phyloP scores from a whole-genome alignment of 2,113 vertebrate genomes.

The Amazona guildingii region DNA sequence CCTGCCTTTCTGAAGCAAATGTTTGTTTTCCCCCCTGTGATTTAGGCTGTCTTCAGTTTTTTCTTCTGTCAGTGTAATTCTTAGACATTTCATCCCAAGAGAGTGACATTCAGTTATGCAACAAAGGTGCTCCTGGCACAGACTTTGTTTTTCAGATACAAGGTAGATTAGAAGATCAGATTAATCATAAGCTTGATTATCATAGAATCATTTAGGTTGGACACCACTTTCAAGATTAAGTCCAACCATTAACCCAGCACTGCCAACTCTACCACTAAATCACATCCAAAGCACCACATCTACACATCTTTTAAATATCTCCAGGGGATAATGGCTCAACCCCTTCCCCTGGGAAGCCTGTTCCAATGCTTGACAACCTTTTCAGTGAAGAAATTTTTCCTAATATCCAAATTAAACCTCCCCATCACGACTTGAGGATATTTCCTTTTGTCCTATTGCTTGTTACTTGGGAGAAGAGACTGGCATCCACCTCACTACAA shows the following conservation, averaged over 20 bases:
- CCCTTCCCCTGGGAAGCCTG: background rate
- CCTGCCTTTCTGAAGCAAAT: background rate
- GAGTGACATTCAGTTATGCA: background rate
- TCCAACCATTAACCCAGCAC: rapidly evolving
- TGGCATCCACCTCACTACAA: background rate
- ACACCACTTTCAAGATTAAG: background rate
- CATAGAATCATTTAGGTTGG: background rate
- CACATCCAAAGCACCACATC: background rate
- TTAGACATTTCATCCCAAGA: background rate
- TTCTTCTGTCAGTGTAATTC: background rate
- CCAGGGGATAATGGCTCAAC: background rate
- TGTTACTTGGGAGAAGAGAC: background rate
- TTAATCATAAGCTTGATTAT: background rate
- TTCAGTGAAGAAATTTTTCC: background rate
- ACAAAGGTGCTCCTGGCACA: background rate
- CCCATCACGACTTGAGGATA: background rate
- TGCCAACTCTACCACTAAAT: background rate
- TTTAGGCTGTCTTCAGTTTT: background rate
- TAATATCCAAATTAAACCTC: background rate
- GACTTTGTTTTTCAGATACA: background rate
- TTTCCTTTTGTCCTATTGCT: background rate
- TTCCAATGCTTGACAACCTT: background rate
- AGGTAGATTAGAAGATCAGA: background rate
- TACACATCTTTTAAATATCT: background rate
- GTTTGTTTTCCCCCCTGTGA: background rate